Percentiles rank a stretch among this genome's conserved stretches.
These are phyloP conservation scores for Labrus mixtus DNA, from an alignment of 2,113 vertebrate species.

Conservation along the genomic window DNA sequence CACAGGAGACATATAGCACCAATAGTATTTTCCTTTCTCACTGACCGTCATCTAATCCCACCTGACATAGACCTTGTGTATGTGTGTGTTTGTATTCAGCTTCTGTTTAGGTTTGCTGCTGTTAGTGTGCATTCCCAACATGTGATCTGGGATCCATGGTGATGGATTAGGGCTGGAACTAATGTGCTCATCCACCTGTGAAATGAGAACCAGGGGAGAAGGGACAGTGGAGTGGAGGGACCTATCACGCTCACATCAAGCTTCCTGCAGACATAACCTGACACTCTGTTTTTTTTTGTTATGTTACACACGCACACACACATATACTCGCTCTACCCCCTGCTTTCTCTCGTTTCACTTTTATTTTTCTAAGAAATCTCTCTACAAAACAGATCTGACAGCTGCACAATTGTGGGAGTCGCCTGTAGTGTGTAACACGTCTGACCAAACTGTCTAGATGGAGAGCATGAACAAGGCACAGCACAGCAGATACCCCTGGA, in stretches of 20 bases:
- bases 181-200: constrained; percentile 82
- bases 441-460: constrained; percentile 22
- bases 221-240: constrained; percentile 37
- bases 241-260: constrained; percentile 55
- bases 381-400: constrained; percentile 49
- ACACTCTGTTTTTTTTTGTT: constrained; percentile 48
- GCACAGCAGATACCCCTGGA: constrained; percentile 19
- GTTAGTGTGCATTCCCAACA: constrained; percentile 18
- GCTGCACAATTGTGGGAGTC: constrained; percentile 13
- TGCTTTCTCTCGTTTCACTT: constrained; percentile 5
- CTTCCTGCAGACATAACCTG: constrained; percentile 56
- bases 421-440: constrained; percentile 38
- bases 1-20: too few relatives aligned
- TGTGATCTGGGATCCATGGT: constrained; percentile 51
- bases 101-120: constrained; percentile 16
- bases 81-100: background rate
- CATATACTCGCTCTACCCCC: constrained; percentile 4
- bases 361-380: constrained; percentile 14
- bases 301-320: constrained; percentile 18
- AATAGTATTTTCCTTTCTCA: constrained; percentile 9
- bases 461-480: constrained; percentile 38
- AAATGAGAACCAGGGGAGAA: constrained; percentile 78
- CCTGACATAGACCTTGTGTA: background rate
- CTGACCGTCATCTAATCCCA: background rate
- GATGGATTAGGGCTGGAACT: constrained; percentile 80